Evolutionary conservation across 2,113 vertebrate species (phyloP), one percentile per base, ranked within the genome.

Genomic region (Elaphurus davidianus): DNA sequence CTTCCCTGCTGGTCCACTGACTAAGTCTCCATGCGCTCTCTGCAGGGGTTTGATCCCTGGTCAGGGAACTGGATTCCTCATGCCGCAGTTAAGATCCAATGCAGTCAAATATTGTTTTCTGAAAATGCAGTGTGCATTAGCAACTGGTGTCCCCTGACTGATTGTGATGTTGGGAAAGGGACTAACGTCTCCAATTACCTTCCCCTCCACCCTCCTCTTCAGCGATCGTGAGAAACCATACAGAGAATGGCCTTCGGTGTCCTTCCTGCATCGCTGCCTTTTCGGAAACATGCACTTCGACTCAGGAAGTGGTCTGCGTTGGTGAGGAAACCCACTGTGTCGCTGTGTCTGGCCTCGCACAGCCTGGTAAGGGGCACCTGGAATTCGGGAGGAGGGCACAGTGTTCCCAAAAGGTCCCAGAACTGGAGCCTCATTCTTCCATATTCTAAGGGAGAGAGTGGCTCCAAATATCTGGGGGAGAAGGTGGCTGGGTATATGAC

Each of bases 291-390:
- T 98, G 98, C 47, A 13, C 92, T 0, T 55, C 76, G 1, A 97
- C 97, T 17, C 14, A 94, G 86, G n/a, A n/a, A 0, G 94, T 89
- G 19, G 90, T 40, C 52, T 98, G 98, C 5, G 92, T 98, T 0
- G 98, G 98, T 43, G 60, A 40, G 36, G 98, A 98, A 50, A 98
- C 84, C 25, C 96, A 81, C 43, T 98, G 98, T 54, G 36, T 97
- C 95, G 96, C 97, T 57, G 93, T 98, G 0, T 79, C 98, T 3
- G 98, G 98, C 76, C 91, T 52, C 0, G 98, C 98, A 40, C 96
- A 97, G n/a, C 87, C 97, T 59, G 98, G 98, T 98, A 92, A 97
- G 96, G 15, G 55, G 9, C 6, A 10, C 12, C 59, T 84, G 50
- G 92, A 5, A 83, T 28, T 92, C 74, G 40, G 86, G 57, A 45